Conservation (phyloP, 2,797 vertebrate species). For the Hyperoplus immaculatus region DNA sequence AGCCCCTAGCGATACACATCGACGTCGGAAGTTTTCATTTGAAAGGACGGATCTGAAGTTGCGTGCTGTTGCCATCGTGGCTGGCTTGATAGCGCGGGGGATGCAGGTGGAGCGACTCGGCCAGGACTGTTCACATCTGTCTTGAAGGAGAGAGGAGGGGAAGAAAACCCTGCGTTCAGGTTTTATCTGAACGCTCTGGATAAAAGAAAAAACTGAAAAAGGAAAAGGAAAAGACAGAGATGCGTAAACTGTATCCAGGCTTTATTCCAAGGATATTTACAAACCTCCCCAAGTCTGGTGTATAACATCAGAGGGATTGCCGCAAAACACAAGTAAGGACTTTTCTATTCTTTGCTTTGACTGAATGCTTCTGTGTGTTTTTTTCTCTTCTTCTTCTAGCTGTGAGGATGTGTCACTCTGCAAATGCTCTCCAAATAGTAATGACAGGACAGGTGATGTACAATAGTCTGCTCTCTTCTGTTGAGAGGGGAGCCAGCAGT, state of each 20-base stretch:
- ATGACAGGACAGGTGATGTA: constrained; percentile 32
- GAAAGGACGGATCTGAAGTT: constrained; percentile 32
- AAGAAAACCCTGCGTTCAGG: constrained; percentile 63
- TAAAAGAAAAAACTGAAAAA: constrained; percentile 52
- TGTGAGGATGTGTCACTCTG: constrained; percentile 33
- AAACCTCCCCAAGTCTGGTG: constrained; percentile 65
- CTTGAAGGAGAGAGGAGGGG: constrained; percentile 75
- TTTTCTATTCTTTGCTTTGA: constrained; percentile 69
- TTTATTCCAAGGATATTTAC: constrained; percentile 73
- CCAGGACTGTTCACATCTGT: constrained; percentile 82
- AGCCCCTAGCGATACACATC: accelerated
- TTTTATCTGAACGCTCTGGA: constrained; percentile 69
- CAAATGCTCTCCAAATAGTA: constrained; percentile 11
- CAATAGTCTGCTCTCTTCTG: constrained; percentile 35
- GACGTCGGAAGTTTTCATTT: constrained; percentile 25
- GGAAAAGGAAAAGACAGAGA: constrained; percentile 10
- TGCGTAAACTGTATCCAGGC: constrained; percentile 42
- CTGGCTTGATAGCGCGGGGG: constrained; percentile 43
- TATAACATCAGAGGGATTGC: constrained; percentile 70
- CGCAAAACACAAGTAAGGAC: constrained; percentile 82
- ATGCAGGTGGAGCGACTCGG: constrained; percentile 85
- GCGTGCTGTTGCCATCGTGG: not conserved
- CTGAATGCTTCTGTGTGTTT: constrained; percentile 35
- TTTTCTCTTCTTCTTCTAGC: not conserved
- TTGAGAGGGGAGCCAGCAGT: constrained; percentile 25